A percentile compares a stretch with the other conserved stretches of the same genome.
Evolutionary conservation across 2,113 vertebrate genomes (phyloP).

Genomic region (Anolis carolinensis): DNA sequence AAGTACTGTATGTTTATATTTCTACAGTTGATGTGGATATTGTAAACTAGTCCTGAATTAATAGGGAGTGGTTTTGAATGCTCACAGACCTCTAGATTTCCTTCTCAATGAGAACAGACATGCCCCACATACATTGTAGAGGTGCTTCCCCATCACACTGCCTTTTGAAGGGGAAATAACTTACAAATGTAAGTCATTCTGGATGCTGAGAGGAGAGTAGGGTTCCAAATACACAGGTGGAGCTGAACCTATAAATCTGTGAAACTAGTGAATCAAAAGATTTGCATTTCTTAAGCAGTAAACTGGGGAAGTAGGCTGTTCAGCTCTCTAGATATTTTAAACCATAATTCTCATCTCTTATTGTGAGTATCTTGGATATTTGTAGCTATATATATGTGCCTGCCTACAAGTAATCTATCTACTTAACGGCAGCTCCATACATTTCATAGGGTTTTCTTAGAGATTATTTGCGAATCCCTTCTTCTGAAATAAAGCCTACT

Average conservation of each 20-base stretch:
- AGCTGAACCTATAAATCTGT: too few relatives aligned
- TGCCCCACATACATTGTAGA: background rate
- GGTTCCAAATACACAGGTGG: background rate
- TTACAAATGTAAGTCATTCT: background rate
- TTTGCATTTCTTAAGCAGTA: background rate
- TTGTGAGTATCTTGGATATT: background rate
- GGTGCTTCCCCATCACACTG: background rate
- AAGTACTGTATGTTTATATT: background rate
- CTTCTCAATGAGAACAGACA: background rate
- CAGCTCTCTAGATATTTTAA: background rate
- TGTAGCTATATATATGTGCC: too few relatives aligned
- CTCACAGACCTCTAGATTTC: background rate
- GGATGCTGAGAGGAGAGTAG: background rate
- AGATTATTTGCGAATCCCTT: too few relatives aligned
- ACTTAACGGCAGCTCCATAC: too few relatives aligned
- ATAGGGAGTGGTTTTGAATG: background rate
- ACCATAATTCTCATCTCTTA: background rate
- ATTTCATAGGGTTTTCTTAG: too few relatives aligned
- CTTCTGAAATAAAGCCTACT: too few relatives aligned
- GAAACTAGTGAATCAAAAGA: background rate
- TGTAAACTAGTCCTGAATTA: constrained; percentile 7
- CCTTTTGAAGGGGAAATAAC: background rate
- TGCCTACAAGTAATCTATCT: too few relatives aligned
- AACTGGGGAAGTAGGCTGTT: background rate
- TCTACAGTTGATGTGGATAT: background rate